Evolutionary conservation across 2,113 vertebrate species (phyloP).

Genomic region (Gasterosteus nipponicus): DNA sequence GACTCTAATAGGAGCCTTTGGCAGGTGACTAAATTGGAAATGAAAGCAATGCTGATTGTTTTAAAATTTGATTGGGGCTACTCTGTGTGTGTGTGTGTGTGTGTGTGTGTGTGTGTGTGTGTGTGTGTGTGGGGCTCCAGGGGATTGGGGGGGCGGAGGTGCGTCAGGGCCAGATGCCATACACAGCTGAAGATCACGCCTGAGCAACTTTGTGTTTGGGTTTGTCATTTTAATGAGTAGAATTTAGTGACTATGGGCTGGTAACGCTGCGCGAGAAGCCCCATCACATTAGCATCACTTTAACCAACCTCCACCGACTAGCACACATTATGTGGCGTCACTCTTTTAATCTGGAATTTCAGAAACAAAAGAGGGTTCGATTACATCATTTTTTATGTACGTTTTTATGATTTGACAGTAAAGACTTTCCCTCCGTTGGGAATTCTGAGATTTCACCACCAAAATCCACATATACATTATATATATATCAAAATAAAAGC

Average conservation of each 20-base stretch:
- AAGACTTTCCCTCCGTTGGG: background rate
- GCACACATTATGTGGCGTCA: constrained; percentile 24
- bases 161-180: constrained; percentile 83
- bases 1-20: constrained; percentile 81
- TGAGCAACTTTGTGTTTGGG: constrained; percentile 82
- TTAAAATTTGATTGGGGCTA: constrained; percentile 80
- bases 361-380: background rate
- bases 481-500: too few relatives aligned
- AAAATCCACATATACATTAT: background rate
- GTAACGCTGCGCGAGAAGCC: constrained; percentile 79
- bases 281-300: constrained; percentile 80
- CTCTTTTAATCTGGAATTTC: constrained; percentile 26
- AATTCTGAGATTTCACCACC: background rate
- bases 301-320: constrained; percentile 66
- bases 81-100: background rate
- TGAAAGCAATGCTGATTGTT: constrained; percentile 85
- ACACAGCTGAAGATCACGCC: constrained; percentile 85
- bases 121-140: constrained; percentile 52
- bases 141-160: constrained; percentile 70
- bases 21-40: constrained; percentile 84
- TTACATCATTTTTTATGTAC: background rate
- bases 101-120: constrained; percentile 7
- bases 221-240: constrained; percentile 87
- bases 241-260: constrained; percentile 85
- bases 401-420: background rate